phyloP scores from a whole-genome alignment of 2,888 invertebrate species.

The Cinara cedri region DNA sequence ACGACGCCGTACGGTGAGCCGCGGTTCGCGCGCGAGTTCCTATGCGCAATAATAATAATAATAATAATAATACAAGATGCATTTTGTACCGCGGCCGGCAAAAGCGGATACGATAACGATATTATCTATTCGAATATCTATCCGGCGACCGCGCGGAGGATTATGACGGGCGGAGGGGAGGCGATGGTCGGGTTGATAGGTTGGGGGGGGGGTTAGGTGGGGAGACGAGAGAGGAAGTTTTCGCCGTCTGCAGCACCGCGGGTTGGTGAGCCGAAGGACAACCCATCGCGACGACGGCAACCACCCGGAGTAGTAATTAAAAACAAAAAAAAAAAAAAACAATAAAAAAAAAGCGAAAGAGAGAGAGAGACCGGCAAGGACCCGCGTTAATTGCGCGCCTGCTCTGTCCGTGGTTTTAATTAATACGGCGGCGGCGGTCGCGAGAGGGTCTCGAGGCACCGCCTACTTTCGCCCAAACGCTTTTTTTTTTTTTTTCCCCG shows the following conservation, averaged over 20 bases:
- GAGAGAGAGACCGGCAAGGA: constrained; percentile 14
- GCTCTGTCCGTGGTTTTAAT: constrained; percentile 52
- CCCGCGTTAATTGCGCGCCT: constrained; percentile 53
- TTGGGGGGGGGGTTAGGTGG: neutral
- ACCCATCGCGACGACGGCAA: constrained; percentile 41
- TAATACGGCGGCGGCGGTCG: constrained; percentile 46
- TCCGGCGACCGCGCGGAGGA: constrained; percentile 2
- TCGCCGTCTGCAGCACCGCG: constrained; percentile 23
- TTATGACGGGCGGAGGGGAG: neutral
- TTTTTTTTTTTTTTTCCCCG: neutral
- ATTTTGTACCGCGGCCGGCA: too few species aligned
- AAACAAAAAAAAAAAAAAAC: constrained; percentile 1
- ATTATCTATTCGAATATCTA: too few species aligned
- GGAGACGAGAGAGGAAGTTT: constrained; percentile 20
- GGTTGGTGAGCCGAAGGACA: constrained; percentile 56
- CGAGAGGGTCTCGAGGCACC: constrained; percentile 44
- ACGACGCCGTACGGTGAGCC: too few species aligned
- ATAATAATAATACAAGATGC: too few species aligned
- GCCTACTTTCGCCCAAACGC: constrained; percentile 35
- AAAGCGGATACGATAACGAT: too few species aligned
- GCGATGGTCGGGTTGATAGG: too few species aligned
- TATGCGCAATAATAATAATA: too few species aligned
- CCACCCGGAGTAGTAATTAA: constrained; percentile 53
- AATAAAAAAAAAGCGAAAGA: neutral
- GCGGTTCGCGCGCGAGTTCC: too few species aligned